Evolutionary conservation across 2,113 vertebrate genomes (phyloP), one percentile per base, ranked within the genome.

Genomic region (Pavo muticus): DNA sequence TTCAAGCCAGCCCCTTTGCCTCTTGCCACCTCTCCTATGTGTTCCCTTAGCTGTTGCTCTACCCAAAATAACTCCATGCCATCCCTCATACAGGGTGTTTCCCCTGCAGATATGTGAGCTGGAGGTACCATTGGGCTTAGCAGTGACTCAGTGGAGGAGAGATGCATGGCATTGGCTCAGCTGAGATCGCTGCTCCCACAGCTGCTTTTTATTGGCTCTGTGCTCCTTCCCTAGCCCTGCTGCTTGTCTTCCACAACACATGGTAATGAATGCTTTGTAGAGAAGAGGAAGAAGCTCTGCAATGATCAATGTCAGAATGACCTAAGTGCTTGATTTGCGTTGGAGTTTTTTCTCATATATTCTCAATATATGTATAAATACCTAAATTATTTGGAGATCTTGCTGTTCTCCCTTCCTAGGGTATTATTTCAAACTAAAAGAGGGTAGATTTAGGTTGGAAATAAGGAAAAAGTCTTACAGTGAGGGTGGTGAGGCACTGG

Each of bases 61-160:
- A 6, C 27, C 14, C 2, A 0, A 86, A 80, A 60, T 59, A 6
- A 4, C n/a, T 18, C 40, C 0, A 0, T 61, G 27, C 67, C 0
- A 0, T 14, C 9, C 8, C 19, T 80, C 12, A 5, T 56, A 39
- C 19, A 14, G 23, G 2, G 6, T 44, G 25, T 9, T 60, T 74
- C 14, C 2, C 0, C 45, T 8, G 0, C 19, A 25, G n/a, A 14
- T 8, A 6, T 25, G 39, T 2, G 6, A 27, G 29, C 57, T 56
- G 35, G 24, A 64, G 35, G 17, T 71, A 48, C 39, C 3, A 0
- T 11, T 35, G 35, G 29, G 21, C 2, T 0, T 32, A 17, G 27
- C 37, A 30, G n/a, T 1, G 1, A 42, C 70, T 32, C 11, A 21
- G 4, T 56, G n/a, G 25, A 59, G 70, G 48, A 70, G 16, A 30